Evolutionary conservation across 2,113 vertebrate species (phyloP).

Genomic region (Malurus alboscapulatus): DNA sequence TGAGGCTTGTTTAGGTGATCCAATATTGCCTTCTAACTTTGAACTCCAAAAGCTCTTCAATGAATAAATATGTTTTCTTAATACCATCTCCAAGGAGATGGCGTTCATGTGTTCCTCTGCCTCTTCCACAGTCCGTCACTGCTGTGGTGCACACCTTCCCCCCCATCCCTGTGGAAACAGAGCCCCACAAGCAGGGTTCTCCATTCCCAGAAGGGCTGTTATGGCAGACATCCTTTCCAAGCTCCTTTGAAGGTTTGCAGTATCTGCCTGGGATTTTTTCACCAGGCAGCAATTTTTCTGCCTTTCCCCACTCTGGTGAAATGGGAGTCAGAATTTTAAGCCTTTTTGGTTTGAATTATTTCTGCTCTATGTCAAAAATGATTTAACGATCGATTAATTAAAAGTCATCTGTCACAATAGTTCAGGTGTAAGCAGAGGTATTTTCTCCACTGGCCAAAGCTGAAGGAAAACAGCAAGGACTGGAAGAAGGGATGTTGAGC

Average conservation of each 20-base stretch:
- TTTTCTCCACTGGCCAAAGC: background rate
- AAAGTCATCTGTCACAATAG: background rate
- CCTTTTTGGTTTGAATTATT: background rate
- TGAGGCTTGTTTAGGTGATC: background rate
- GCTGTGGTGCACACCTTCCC: background rate
- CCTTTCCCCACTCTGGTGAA: background rate
- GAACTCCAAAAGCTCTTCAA: background rate
- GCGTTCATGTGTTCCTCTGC: background rate
- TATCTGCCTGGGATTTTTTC: background rate
- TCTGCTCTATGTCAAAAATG: background rate
- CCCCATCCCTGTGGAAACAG: fast-evolving
- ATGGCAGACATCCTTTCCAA: background rate
- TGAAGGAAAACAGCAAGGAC: background rate
- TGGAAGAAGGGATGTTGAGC: background rate
- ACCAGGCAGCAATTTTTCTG: background rate
- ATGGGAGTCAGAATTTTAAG: background rate
- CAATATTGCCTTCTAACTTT: background rate
- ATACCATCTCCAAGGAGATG: background rate
- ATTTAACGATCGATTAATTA: constrained; percentile 16
- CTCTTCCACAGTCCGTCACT: background rate
- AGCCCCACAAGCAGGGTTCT: background rate
- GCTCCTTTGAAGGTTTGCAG: background rate
- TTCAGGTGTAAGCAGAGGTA: background rate
- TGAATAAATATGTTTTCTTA: background rate
- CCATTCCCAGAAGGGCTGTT: background rate